These are phyloP conservation scores for Lordiphosa stackelbergi DNA, from an alignment of 1,140 invertebrate genomes.

Conservation along the genomic window DNA sequence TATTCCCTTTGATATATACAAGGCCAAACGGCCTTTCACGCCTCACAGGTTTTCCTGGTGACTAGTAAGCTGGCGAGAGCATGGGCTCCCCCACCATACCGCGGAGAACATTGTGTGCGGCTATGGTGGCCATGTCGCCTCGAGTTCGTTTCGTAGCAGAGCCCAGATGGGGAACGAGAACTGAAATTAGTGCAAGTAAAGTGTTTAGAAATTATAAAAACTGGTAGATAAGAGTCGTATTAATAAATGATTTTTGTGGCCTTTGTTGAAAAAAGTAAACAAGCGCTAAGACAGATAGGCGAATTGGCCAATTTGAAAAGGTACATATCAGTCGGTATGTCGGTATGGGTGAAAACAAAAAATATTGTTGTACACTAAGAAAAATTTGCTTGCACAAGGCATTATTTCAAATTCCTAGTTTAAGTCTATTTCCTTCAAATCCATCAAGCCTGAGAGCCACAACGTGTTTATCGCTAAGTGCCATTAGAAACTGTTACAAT, in stretches of 20 bases:
- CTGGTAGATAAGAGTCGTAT: constrained; percentile 11
- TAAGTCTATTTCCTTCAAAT: too few species aligned
- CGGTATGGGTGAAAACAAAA: too few species aligned
- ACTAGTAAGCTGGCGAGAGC: constrained; percentile 78
- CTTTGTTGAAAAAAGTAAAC: too few species aligned
- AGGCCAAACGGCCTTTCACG: constrained; percentile 33
- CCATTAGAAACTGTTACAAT: too few species aligned
- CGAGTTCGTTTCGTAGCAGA: constrained; percentile 89
- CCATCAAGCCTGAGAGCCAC: too few species aligned
- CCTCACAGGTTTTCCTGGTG: constrained; percentile 6
- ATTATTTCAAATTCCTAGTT: too few species aligned
- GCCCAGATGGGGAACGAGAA: constrained; percentile 91
- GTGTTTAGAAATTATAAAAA: constrained; percentile 13
- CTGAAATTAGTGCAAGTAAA: constrained; percentile 49
- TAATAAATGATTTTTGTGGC: neutral
- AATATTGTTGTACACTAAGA: too few species aligned
- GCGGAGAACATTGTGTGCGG: constrained; percentile 89
- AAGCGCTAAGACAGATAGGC: too few species aligned
- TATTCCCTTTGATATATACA: constrained; percentile 16
- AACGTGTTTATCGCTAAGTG: too few species aligned
- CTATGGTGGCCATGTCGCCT: constrained; percentile 86
- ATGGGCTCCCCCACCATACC: constrained; percentile 84
- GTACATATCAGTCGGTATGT: too few species aligned
- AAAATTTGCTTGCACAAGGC: too few species aligned
- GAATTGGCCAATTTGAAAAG: too few species aligned